Conservation (phyloP, 1,140 invertebrate genomes). For the Leptopilina clavipes region DNA sequence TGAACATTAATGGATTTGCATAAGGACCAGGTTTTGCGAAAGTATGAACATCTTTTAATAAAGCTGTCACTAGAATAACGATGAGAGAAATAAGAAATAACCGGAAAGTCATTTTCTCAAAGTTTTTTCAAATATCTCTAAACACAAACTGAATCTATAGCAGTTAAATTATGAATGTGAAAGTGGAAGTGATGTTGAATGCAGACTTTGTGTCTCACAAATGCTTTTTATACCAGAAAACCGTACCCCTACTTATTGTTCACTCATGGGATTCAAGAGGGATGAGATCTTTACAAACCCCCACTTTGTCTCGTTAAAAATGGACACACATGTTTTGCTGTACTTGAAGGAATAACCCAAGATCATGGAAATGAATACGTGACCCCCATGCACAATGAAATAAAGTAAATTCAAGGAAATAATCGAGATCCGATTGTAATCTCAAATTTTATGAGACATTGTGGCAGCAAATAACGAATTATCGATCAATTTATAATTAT, state of each 20-base stretch:
- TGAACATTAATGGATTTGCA: slow-evolving; percentile 54
- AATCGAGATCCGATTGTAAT: slow-evolving; percentile 58
- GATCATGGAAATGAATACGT: slow-evolving; percentile 64
- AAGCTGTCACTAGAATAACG: background rate
- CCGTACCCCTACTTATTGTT: slow-evolving; percentile 36
- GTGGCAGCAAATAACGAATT: background rate
- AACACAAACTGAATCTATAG: background rate
- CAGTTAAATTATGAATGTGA: background rate
- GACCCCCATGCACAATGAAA: slow-evolving; percentile 58
- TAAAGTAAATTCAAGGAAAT: slow-evolving; percentile 60
- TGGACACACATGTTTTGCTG: slow-evolving; percentile 40
- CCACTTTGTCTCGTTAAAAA: slow-evolving; percentile 48
- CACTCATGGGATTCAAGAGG: slow-evolving; percentile 47
- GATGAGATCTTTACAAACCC: slow-evolving; percentile 47
- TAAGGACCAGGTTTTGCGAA: slow-evolving; percentile 33
- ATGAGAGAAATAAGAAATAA: background rate
- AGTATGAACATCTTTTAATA: background rate
- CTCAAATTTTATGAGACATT: slow-evolving; percentile 37
- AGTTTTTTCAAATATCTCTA: background rate
- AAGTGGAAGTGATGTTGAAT: slow-evolving; percentile 27
- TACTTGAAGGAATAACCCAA: slow-evolving; percentile 47
- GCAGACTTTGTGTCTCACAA: slow-evolving; percentile 57
- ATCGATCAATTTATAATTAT: background rate
- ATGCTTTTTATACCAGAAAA: slow-evolving; percentile 67
- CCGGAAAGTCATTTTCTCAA: background rate